A percentile compares a stretch with the other conserved stretches of the same genome.
phyloP scores from a whole-genome alignment of 2,888 invertebrate genomes.

The Ditylenchus weischeri region DNA sequence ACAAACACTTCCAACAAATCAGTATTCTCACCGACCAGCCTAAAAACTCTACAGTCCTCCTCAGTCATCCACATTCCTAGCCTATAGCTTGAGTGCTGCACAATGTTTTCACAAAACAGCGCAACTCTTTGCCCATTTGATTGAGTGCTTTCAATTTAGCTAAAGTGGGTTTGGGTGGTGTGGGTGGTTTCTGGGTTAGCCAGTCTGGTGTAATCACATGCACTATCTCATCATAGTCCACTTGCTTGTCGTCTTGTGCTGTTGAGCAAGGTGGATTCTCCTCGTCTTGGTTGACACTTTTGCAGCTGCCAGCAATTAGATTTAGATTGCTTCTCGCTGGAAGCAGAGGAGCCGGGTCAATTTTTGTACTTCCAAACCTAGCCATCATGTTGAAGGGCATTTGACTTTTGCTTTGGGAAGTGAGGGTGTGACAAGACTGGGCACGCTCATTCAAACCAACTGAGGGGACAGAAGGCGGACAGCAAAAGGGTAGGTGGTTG shows the following conservation, averaged over 20 bases:
- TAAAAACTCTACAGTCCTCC: slow-evolving; percentile 9
- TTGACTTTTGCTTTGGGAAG: not conserved
- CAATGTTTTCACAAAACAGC: not conserved
- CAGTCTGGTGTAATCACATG: too few species aligned
- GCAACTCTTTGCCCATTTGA: not conserved
- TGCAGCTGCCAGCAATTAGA: not conserved
- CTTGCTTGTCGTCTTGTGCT: slow-evolving; percentile 1
- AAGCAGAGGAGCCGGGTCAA: slow-evolving; percentile 10
- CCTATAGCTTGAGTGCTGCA: not conserved
- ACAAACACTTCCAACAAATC: too few species aligned
- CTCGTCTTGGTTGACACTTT: not conserved
- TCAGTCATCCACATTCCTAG: slow-evolving; percentile 3
- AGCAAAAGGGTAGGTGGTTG: too few species aligned
- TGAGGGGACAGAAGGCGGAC: too few species aligned
- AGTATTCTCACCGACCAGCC: too few species aligned
- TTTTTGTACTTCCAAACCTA: not conserved
- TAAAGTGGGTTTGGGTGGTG: slow-evolving; percentile 10
- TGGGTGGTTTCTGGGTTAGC: not conserved
- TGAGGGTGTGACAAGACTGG: slow-evolving; percentile 5
- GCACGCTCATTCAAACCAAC: too few species aligned
- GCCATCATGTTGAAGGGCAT: too few species aligned
- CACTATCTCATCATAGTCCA: not conserved
- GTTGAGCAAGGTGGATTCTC: not conserved
- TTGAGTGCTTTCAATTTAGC: slow-evolving; percentile 3
- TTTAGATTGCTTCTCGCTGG: not conserved